A percentile compares a stretch with the other conserved stretches of the same genome.
phyloP scores from a whole-genome alignment of 2,888 invertebrate genomes.

The Coremacera marginata region DNA sequence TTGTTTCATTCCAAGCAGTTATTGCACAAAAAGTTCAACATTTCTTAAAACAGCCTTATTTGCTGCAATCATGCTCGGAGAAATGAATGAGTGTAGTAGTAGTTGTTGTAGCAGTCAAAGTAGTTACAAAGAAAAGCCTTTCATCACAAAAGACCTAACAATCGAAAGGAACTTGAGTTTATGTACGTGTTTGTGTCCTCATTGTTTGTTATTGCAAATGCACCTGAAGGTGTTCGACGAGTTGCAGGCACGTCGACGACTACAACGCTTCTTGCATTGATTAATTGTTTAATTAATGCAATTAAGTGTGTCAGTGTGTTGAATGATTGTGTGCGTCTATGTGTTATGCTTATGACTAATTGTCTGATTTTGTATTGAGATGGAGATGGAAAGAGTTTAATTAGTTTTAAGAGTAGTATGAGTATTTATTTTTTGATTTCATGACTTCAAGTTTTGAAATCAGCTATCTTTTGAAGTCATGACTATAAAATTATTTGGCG shows the following conservation, averaged over 20 bases:
- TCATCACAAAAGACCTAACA: background rate
- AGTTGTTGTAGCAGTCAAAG: background rate
- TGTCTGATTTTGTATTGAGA: no score
- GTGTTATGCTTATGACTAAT: background rate
- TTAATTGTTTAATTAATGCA: slow-evolving; percentile 28
- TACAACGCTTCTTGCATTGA: background rate
- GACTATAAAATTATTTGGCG: no score
- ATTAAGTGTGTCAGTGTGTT: background rate
- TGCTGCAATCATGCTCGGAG: background rate
- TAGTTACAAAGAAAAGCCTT: background rate
- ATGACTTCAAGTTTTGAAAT: no score
- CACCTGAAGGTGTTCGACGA: slow-evolving; percentile 4
- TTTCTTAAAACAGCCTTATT: background rate
- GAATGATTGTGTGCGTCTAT: background rate
- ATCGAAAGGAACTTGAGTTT: background rate
- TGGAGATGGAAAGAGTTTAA: no score
- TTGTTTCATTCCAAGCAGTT: background rate
- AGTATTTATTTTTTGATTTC: no score
- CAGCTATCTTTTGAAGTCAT: no score
- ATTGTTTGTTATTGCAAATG: background rate
- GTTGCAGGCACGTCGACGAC: background rate
- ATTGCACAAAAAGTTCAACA: slow-evolving; percentile 1
- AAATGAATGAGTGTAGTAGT: background rate
- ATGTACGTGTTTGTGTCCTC: background rate
- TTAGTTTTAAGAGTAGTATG: no score